Evolutionary conservation across 2,797 vertebrate species (phyloP), one percentile per base, ranked within the genome.

Genomic region (Scyliorhinus canicula): DNA sequence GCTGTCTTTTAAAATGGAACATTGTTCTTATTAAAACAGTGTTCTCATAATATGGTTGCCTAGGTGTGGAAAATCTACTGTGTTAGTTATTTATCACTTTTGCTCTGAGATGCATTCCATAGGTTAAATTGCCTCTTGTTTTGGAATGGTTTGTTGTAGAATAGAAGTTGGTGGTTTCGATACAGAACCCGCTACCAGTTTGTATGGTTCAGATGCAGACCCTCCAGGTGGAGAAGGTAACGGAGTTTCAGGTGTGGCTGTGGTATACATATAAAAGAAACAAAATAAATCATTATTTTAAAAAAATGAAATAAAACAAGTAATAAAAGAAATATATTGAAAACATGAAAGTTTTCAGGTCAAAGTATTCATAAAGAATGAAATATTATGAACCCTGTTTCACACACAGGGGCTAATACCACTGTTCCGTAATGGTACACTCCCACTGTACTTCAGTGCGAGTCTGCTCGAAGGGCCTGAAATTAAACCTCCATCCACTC

Each of bases 211-310:
- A 95, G 98, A 98, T 95, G 98, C 98, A 57, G 99, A 99, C 95
- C 98, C 98, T 0, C 98, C 97, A 0, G 99, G 98, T 0, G 99
- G 99, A 95, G 99, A 99, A 8, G 99, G 99, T 96, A 99, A 99
- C 6, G 99, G 99, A 95, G 98, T 99, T 97, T 99, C 99, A 95
- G 99, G 99, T 97, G 99, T 99, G 96, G 99, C 99, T 99, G 97
- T 7, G 67, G 26, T 44, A 50, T 6, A 69, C 0, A 94, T 19
- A 74, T 52, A 94, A 71, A 60, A 96, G 96, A 95, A 95, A 96
- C 95, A 97, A 95, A 97, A 24, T 95, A 95, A 95, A 65, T 63
- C 6, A 28, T 35, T 74, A 28, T 74, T 71, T n/a, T 21, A 50
- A 93, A 7, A 52, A 31, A 74, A 67, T 67, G 5, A 28, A n/a